A percentile compares a stretch with the other conserved stretches of the same genome.
Evolutionary conservation across 2,888 invertebrate species (phyloP).

Genomic region (Platypus cylindrus): DNA sequence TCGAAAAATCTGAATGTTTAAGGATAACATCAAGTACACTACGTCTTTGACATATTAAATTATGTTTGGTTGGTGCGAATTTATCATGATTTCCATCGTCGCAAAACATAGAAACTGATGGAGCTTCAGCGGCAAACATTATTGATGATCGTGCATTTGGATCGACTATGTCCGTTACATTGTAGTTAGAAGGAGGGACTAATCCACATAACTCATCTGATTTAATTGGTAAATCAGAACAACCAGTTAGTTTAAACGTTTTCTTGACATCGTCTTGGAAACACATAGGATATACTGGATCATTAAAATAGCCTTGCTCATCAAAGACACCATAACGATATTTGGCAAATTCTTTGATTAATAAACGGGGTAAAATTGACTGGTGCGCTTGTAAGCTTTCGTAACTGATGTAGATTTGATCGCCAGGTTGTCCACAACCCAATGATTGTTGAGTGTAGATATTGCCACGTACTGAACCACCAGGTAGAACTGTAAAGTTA

Average conservation of each 20-base stretch:
- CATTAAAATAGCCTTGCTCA: constrained; percentile 46
- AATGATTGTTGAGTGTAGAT: constrained; percentile 50
- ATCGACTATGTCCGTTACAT: constrained; percentile 34
- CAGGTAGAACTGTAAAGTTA: constrained; percentile 30
- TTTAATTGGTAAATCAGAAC: constrained; percentile 39
- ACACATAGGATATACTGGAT: constrained; percentile 45
- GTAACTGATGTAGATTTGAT: constrained; percentile 43
- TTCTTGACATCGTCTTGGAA: constrained; percentile 35
- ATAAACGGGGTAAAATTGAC: constrained; percentile 33
- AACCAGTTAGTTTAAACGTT: constrained; percentile 37
- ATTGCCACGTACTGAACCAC: constrained; percentile 39
- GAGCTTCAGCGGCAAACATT: constrained; percentile 40
- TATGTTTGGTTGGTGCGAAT: constrained; percentile 53
- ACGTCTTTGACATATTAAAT: constrained; percentile 45
- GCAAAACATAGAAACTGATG: constrained; percentile 46
- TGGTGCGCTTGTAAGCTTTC: constrained; percentile 31
- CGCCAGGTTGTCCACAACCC: constrained; percentile 45
- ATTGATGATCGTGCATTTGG: constrained; percentile 39
- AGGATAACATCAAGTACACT: constrained; percentile 47
- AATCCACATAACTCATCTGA: constrained; percentile 31
- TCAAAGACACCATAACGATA: constrained; percentile 57
- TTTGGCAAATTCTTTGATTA: constrained; percentile 52
- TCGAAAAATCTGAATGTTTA: constrained; percentile 40
- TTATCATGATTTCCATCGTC: constrained; percentile 47
- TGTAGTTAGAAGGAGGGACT: constrained; percentile 24